Evolutionary conservation across 2,888 invertebrate species (phyloP).

Genomic region (Amphipyra tragopoginis): DNA sequence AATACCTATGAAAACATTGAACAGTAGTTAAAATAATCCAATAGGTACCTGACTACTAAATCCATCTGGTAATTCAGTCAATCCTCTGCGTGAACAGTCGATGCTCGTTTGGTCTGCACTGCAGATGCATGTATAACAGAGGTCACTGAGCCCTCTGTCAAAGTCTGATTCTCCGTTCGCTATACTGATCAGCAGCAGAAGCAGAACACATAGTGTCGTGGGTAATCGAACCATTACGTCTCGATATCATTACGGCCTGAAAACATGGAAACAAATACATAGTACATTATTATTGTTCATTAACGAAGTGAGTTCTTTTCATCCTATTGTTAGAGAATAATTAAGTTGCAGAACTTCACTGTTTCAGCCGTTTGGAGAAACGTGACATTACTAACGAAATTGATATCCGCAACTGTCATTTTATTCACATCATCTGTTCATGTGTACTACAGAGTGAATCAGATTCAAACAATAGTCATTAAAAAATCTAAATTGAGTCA

Average conservation of each 20-base stretch:
- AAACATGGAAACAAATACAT: constrained; percentile 53
- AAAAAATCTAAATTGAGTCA: constrained; percentile 24
- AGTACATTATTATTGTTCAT: no score
- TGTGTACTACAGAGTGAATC: constrained; percentile 11
- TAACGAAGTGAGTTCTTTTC: no score
- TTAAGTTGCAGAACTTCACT: no score
- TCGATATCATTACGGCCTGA: constrained; percentile 82
- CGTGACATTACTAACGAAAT: no score
- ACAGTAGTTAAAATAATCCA: constrained; percentile 1
- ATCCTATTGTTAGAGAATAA: no score
- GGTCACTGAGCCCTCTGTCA: constrained; percentile 70
- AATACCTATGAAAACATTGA: background rate
- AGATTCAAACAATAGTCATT: constrained; percentile 19
- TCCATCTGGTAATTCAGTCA: constrained; percentile 82
- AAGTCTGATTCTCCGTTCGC: constrained; percentile 69
- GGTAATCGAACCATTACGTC: constrained; percentile 76
- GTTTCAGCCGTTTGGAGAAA: no score
- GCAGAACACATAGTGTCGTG: constrained; percentile 64
- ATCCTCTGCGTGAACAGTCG: constrained; percentile 83
- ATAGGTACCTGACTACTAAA: constrained; percentile 78
- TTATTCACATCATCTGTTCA: no score
- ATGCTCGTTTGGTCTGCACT: constrained; percentile 72
- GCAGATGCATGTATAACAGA: constrained; percentile 79
- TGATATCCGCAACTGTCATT: no score
- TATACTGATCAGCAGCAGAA: constrained; percentile 67